Base-by-base conservation (phyloP, 2,113 vertebrate species). In the Thunnus thynnus region DNA sequence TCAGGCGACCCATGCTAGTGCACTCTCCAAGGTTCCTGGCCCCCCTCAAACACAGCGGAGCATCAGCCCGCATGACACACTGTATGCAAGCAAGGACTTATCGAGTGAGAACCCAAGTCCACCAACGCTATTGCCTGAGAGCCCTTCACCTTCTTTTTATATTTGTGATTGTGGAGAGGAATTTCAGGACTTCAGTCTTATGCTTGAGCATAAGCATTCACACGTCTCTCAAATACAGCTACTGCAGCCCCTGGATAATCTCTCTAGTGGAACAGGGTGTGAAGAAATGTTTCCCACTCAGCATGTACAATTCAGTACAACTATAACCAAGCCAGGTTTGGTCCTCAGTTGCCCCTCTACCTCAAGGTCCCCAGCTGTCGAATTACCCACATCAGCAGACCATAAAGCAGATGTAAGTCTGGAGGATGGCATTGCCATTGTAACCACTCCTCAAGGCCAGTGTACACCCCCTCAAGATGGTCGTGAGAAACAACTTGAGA, bases 141-240 rank as follows among this genome's bases (percentile, higher is more conserved):
- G 84, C 61, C 57, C 85, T 14, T 71, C 85, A 5, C 65, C 87
- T 12, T 85, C 92, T 63, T 86, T 91, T 63, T 92, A 84, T 70
- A 91, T 91, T 65, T 91, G 93, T 88, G 92, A 94, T 55, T 92
- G 94, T 79, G 95, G 93, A 70, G 86, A 94, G 58, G 91, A 93
- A 76, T 94, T 94, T 88, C 82, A 80, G 3, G 85, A 92, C 78
- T 90, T 92, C 14, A 62, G 50, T 70, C 75, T 82, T 2, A 92
- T 95, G 93, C 57, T 93, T 46, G 91, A 93, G 47, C 93, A 95
- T 67, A 94, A 93, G 85, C 88, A 76, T 13, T 79, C 79, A 5
- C 93, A 94, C 65, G 44, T 51, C n/a, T 48, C 92, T 61, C 71
- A 83, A 30, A 18, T 72, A 66, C 84, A 89, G 70, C 65, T 60